A percentile compares a stretch with the other conserved stretches of the same genome.
Evolutionary conservation across 2,113 vertebrate genomes (phyloP).

Genomic region (Todiramphus saurophagus): DNA sequence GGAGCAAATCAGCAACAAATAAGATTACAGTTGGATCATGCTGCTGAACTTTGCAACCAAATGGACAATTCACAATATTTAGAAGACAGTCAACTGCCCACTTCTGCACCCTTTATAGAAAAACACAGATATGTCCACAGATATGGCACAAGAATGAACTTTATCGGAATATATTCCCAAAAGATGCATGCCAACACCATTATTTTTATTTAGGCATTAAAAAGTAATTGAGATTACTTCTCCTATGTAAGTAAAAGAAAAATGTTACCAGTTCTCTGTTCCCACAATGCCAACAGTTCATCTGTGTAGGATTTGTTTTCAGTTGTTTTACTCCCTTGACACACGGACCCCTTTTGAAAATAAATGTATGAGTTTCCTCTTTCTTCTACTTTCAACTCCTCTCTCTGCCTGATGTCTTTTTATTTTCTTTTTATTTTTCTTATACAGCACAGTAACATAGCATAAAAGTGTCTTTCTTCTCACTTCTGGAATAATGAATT

Average conservation of each 20-base stretch:
- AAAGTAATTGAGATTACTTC: neutral
- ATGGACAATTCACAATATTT: neutral
- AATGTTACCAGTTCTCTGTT: neutral
- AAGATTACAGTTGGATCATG: neutral
- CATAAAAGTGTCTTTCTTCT: neutral
- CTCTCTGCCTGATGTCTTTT: neutral
- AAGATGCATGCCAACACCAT: neutral
- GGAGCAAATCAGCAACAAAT: neutral
- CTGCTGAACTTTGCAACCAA: neutral
- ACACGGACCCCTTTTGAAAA: neutral
- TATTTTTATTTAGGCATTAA: neutral
- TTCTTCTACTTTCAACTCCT: neutral
- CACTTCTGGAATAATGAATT: neutral
- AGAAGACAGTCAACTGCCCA: neutral
- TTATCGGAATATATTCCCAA: neutral
- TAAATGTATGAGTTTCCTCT: neutral
- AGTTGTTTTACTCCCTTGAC: neutral
- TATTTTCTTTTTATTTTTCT: neutral
- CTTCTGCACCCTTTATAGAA: neutral
- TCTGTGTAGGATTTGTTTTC: neutral
- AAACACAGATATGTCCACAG: neutral
- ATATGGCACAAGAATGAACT: neutral
- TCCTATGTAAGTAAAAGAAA: fast-evolving
- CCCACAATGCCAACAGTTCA: neutral
- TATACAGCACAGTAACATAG: neutral